Evolutionary conservation across 2,888 invertebrate species (phyloP), one percentile per base, ranked within the genome.

Genomic region (Halocaridina rubra): DNA sequence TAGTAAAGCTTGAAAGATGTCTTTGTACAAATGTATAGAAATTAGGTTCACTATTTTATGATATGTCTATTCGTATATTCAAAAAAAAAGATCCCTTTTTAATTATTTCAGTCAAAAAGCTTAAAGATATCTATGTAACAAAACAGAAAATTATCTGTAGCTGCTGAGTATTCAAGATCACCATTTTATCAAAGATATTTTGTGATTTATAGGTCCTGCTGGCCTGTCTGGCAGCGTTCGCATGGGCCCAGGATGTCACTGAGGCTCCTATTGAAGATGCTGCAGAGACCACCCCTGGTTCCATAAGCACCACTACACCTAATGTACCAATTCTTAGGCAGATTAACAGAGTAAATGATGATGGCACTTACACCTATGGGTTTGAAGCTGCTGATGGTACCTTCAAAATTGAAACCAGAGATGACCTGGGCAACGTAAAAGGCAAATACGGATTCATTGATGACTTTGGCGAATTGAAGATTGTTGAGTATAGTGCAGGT

Each of bases 331-430:
- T 96, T 89, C 93, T 96, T 30, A 95, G 96, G 90, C 95, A 95
- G 91, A 95, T 96, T 89, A 94, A 95, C 88, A 93, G 95, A 90
- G 92, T 96, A 2, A 96, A 96, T 90, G 94, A 95, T 77, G 96
- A 96, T 90, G 96, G 96, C 32, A 95, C 95, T 0, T 96, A 96
- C 90, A 95, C 96, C 0, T 95, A 95, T 88, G 96, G 96, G 0
- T 96, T 95, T 90, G 96, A 96, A 91, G 95, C 95, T 2, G 95
- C 95, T 74, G 96, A 96, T 90, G 96, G 96, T 3, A 95, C 95
- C 0, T 96, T 96, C 91, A 96, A 96, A 92, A 95, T 87, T 67
- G 86, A 88, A 80, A 89, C 89, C 57, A 79, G 88, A 24, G 86
- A 86, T 39, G 59, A 64, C 8, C 75, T 87, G n/a, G 89, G 89